These are phyloP conservation scores for Drosophila barbarae DNA, from an alignment of 2,888 invertebrate species.

Conservation along the genomic window DNA sequence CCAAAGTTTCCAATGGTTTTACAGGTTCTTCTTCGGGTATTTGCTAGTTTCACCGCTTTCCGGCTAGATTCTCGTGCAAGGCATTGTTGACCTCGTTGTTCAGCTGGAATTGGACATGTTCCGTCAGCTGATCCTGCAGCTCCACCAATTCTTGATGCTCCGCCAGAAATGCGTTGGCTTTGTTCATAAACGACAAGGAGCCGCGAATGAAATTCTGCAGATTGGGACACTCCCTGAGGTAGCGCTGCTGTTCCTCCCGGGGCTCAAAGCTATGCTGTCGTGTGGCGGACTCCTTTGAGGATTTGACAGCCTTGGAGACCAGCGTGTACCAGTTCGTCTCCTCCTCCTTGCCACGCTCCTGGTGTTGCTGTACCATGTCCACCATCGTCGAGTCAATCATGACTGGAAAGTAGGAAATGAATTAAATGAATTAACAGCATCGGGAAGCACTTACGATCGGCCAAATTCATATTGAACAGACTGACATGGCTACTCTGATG, in stretches of 20 bases:
- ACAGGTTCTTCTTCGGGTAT: not conserved
- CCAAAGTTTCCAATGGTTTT: not conserved
- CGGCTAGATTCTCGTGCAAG: constrained; percentile 15
- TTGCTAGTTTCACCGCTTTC: not conserved
- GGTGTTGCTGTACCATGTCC: constrained; percentile 14
- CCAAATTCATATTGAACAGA: constrained; percentile 61
- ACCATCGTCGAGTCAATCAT: not conserved
- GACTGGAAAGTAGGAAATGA: not conserved
- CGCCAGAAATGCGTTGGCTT: constrained; percentile 56
- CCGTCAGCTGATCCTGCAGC: constrained; percentile 51
- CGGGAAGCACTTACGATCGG: constrained; percentile 47
- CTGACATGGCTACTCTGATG: constrained; percentile 56
- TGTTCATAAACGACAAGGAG: constrained; percentile 59
- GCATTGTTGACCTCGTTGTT: constrained; percentile 9
- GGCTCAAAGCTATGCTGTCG: constrained; percentile 36
- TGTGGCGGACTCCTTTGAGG: not conserved
- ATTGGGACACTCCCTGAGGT: constrained; percentile 61
- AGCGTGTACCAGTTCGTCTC: constrained; percentile 24
- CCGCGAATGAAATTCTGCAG: constrained; percentile 64
- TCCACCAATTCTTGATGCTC: constrained; percentile 58
- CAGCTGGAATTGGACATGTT: constrained; percentile 32
- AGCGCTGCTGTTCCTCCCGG: constrained; percentile 60
- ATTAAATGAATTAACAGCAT: too few relatives aligned
- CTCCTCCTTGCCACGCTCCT: constrained; percentile 6
- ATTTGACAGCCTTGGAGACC: constrained; percentile 5